A percentile compares a stretch with the other conserved stretches of the same genome.
Conservation (phyloP, 2,113 vertebrate species). For the Myotis brandtii region DNA sequence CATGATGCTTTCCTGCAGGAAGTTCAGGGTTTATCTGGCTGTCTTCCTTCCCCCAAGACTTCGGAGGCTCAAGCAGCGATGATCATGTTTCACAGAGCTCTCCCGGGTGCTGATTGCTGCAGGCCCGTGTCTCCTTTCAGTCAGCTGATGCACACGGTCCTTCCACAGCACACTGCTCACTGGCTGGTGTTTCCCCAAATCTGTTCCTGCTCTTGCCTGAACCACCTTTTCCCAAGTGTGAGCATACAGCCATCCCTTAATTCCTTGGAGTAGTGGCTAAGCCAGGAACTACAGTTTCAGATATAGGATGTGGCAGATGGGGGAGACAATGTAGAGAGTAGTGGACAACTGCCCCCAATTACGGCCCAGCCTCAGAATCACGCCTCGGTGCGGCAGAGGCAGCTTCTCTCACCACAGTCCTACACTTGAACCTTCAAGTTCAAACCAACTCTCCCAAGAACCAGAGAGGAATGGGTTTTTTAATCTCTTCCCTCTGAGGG, state of each 20-base stretch:
- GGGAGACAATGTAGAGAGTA: neutral
- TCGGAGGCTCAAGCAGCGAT: neutral
- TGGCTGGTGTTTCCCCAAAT: neutral
- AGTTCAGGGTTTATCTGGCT: neutral
- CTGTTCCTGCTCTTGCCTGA: neutral
- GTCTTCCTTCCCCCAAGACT: neutral
- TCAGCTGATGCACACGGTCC: fast-evolving
- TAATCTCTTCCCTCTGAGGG: neutral
- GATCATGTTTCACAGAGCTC: neutral
- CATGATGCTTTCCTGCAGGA: neutral
- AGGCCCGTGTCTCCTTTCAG: neutral
- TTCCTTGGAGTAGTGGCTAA: neutral
- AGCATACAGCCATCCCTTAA: neutral
- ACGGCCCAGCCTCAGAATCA: neutral
- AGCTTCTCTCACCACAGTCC: neutral
- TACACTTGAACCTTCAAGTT: neutral
- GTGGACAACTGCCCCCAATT: neutral
- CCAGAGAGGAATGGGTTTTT: neutral
- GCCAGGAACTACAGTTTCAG: neutral
- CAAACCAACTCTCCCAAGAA: neutral
- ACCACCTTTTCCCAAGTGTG: neutral
- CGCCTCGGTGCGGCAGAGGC: neutral
- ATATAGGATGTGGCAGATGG: neutral
- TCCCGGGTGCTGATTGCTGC: neutral
- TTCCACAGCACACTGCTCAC: neutral